Conservation (phyloP, 1,140 invertebrate genomes). For the Pseudomyrmex sp. region DNA sequence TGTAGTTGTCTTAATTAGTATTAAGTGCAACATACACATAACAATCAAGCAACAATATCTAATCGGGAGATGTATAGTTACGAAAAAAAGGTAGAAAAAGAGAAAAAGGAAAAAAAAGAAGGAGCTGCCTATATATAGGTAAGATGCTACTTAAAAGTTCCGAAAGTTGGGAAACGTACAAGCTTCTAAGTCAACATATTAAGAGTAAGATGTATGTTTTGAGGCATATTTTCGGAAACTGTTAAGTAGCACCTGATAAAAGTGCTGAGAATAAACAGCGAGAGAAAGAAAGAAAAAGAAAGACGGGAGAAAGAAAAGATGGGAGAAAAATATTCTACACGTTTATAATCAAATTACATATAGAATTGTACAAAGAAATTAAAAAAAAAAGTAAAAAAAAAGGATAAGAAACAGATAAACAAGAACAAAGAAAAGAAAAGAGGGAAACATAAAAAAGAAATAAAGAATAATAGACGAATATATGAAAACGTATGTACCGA, state of each 20-base stretch:
- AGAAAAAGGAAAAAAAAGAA: not conserved
- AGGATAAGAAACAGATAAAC: conserved; percentile 23
- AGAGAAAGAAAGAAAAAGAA: not conserved
- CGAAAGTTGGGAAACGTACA: too few relatives aligned
- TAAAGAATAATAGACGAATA: conserved; percentile 73
- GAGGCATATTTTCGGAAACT: too few relatives aligned
- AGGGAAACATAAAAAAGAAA: conserved; percentile 58
- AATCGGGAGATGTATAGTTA: not conserved
- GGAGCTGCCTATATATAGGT: not conserved
- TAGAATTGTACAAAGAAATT: too few relatives aligned
- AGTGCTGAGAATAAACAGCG: too few relatives aligned
- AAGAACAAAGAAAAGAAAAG: conserved; percentile 44
- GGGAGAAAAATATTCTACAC: conserved; percentile 5
- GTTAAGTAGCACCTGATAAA: too few relatives aligned
- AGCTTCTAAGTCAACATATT: too few relatives aligned
- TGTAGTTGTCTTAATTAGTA: conserved; percentile 15
- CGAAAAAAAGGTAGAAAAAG: conserved; percentile 7
- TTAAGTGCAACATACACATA: conserved; percentile 52
- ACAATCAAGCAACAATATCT: conserved; percentile 31
- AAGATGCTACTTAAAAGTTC: too few relatives aligned
- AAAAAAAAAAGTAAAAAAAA: not conserved
- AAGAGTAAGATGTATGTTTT: too few relatives aligned
- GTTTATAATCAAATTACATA: not conserved
- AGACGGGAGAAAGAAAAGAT: conserved; percentile 20
- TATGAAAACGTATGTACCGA: conserved; percentile 79